Evolutionary conservation across 1,140 invertebrate genomes (phyloP).

Genomic region (Sycobia sp.): DNA sequence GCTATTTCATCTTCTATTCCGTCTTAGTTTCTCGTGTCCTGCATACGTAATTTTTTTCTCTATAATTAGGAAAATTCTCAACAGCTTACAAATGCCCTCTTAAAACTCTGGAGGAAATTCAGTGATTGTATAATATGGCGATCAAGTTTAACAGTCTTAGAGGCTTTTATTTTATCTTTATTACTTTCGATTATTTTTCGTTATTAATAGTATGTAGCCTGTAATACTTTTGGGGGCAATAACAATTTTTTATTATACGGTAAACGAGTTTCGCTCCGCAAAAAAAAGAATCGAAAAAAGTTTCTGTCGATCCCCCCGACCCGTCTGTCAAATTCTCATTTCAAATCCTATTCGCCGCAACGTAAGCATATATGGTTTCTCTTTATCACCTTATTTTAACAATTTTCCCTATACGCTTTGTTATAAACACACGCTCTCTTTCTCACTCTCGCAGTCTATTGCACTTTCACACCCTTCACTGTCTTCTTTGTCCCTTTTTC

Average conservation of each 20-base stretch:
- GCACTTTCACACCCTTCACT: not conserved
- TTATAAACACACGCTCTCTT: too few relatives aligned
- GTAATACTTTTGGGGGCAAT: conserved; percentile 25
- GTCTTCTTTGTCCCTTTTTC: not conserved
- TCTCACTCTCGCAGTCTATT: too few relatives aligned
- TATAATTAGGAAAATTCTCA: not conserved
- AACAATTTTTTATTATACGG: not conserved
- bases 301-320: too few relatives aligned
- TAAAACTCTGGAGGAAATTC: not conserved
- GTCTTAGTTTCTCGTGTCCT: too few relatives aligned
- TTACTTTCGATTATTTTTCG: not conserved
- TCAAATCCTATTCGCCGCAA: conserved; percentile 8
- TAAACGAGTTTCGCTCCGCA: not conserved
- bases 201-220: conserved; percentile 7
- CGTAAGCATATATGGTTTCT: conserved; percentile 16
- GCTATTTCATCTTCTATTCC: conserved; percentile 12
- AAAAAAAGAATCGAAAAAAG: not conserved
- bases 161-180: not conserved
- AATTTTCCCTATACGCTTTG: conserved; percentile 19
- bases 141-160: too few relatives aligned
- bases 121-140: too few relatives aligned
- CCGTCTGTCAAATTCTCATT: not conserved
- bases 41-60: too few relatives aligned
- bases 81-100: not conserved
- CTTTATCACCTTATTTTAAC: conserved; percentile 31